Evolutionary conservation across 2,888 invertebrate genomes (phyloP).

Genomic region (Agrotis exclamationis): DNA sequence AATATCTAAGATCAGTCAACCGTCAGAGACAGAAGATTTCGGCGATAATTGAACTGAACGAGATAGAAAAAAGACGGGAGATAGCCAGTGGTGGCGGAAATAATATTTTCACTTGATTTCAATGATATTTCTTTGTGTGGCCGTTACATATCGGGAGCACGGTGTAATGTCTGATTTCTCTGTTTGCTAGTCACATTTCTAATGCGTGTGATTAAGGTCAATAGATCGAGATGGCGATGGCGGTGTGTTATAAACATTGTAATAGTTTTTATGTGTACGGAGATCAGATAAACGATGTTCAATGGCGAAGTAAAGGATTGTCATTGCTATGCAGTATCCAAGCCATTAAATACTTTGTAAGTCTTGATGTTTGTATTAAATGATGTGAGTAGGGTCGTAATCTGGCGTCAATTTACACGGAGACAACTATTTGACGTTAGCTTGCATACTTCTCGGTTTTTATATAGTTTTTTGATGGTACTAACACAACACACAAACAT

Average conservation of each 20-base stretch:
- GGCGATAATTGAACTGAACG: constrained; percentile 56
- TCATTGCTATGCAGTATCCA: constrained; percentile 51
- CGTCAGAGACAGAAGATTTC: constrained; percentile 62
- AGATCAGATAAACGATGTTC: constrained; percentile 58
- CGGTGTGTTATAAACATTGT: constrained; percentile 51
- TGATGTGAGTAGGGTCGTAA: constrained; percentile 27
- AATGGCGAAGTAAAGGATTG: constrained; percentile 48
- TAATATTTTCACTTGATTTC: constrained; percentile 75
- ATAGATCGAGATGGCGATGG: constrained; percentile 65
- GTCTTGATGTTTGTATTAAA: constrained; percentile 27
- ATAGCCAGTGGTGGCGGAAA: constrained; percentile 65
- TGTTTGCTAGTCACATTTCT: constrained; percentile 77
- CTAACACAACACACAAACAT: too few species aligned
- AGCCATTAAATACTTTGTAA: constrained; percentile 45
- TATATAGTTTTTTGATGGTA: background rate
- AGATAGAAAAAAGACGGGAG: constrained; percentile 63
- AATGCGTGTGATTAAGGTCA: constrained; percentile 81
- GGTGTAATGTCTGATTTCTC: constrained; percentile 73
- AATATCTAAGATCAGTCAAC: constrained; percentile 67
- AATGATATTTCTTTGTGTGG: constrained; percentile 70
- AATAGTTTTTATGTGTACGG: constrained; percentile 58
- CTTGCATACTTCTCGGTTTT: constrained; percentile 3
- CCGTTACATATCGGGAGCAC: constrained; percentile 65
- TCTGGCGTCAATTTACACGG: constrained; percentile 20
- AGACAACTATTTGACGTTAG: constrained; percentile 11